Base-by-base conservation (phyloP, 2,113 vertebrate species). In the Urocynchramus pylzowi region DNA sequence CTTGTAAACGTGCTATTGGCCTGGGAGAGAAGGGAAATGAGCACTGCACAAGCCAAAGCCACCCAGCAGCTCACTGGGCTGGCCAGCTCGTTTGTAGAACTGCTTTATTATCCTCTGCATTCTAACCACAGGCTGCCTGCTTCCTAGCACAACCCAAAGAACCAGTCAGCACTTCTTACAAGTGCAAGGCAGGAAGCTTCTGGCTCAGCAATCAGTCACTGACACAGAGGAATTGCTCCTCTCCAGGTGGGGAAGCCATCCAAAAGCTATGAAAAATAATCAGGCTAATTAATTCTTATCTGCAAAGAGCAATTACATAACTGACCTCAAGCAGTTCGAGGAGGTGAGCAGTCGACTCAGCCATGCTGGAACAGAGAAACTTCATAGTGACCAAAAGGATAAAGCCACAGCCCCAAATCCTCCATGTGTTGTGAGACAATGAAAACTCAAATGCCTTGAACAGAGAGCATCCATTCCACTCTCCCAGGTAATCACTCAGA, bases 231-330 rank as follows among this genome's bases (percentile, higher is more conserved):
- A 99, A 98, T 98, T 98, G 98, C 99, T 98, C 98, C 98, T 98
- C 98, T 98, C 98, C 99, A 99, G 99, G 99, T 99, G 98, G 99
- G 98, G 98, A 99, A 98, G 97, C 98, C 98, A 98, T 99, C 98
- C 97, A 98, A 98, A 99, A 98, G 98, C 95, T 96, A 97, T 98
- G 98, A 98, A 99, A 99, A 99, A 99, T 99, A 98, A 99, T 98
- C 97, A 54, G 98, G 98, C 99, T 99, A 99, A 99, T 99, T 99
- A 99, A 99, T 99, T 99, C 99, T 98, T 99, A 99, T 99, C 99
- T 99, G 99, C 98, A 99, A 98, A 99, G 98, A 98, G 98, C 99
- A 99, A 99, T 99, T 99, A 99, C 98, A 99, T 98, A 98, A 98
- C 98, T 97, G 98, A 98, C 96, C 98, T 98, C 95, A 97, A 96